phyloP scores from a whole-genome alignment of 2,888 invertebrate genomes.

The Entomobrya proxima region DNA sequence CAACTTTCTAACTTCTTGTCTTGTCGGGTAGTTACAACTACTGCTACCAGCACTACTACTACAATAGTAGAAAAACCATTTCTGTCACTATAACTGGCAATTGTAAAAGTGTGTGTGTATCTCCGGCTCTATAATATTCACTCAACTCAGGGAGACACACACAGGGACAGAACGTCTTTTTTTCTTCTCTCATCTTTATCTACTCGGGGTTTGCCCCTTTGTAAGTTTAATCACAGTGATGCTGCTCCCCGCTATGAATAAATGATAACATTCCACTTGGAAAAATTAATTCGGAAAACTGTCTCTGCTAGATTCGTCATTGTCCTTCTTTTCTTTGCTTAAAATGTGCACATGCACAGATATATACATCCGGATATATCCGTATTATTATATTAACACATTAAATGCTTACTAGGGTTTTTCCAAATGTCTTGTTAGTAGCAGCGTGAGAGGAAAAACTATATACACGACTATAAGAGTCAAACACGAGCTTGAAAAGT shows the following conservation, averaged over 20 bases:
- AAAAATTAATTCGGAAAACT: slow-evolving; percentile 76
- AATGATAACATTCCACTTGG: slow-evolving; percentile 76
- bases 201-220: slow-evolving; percentile 74
- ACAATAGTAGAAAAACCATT: neutral
- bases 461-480: too few relatives aligned
- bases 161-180: neutral
- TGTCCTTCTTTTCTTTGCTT: slow-evolving; percentile 69
- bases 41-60: neutral
- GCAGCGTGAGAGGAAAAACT: too few relatives aligned
- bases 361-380: neutral
- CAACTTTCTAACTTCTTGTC: slow-evolving; percentile 52
- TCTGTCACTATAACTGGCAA: slow-evolving; percentile 40
- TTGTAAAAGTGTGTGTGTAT: slow-evolving; percentile 43
- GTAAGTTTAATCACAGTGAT: slow-evolving; percentile 76
- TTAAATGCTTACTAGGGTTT: too few relatives aligned
- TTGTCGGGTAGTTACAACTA: slow-evolving; percentile 12
- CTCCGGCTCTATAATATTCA: slow-evolving; percentile 1
- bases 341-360: slow-evolving; percentile 3
- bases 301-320: slow-evolving; percentile 76
- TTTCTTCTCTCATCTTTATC: slow-evolving; percentile 58
- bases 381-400: neutral
- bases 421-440: too few relatives aligned
- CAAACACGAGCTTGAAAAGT: too few relatives aligned
- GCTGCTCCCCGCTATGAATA: slow-evolving; percentile 76
- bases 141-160: neutral